A percentile compares a stretch with the other conserved stretches of the same genome.
These are phyloP conservation scores for Charanyca ferruginea DNA, from an alignment of 2,888 invertebrate genomes.

Conservation along the genomic window DNA sequence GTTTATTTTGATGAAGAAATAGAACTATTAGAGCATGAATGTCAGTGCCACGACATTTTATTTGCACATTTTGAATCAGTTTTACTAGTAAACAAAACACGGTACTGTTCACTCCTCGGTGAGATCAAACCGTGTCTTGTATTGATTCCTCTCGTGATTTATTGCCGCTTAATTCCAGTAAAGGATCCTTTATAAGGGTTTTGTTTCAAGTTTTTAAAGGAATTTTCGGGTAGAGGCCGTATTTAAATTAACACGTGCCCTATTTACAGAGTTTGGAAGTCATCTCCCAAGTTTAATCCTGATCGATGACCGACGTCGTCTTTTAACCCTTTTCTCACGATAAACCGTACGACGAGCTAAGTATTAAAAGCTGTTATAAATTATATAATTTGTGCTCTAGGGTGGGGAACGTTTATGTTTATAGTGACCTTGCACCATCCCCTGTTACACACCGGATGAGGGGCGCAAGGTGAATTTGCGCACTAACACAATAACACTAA, in stretches of 20 bases:
- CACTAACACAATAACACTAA: slow-evolving; percentile 69
- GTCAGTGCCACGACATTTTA: slow-evolving; percentile 25
- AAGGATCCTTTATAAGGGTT: slow-evolving; percentile 59
- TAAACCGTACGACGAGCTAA: slow-evolving; percentile 60
- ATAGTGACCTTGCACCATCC: slow-evolving; percentile 77
- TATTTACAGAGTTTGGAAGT: slow-evolving; percentile 69
- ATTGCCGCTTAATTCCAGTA: slow-evolving; percentile 68
- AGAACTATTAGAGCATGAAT: slow-evolving; percentile 8
- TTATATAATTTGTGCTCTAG: slow-evolving; percentile 67
- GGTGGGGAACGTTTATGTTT: slow-evolving; percentile 66
- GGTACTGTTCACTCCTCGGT: slow-evolving; percentile 39
- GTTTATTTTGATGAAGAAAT: slow-evolving; percentile 19
- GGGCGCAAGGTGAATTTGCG: slow-evolving; percentile 77
- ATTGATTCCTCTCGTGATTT: slow-evolving; percentile 76
- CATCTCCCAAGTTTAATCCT: slow-evolving; percentile 67
- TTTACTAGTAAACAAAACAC: slow-evolving; percentile 38
- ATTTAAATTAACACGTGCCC: slow-evolving; percentile 68
- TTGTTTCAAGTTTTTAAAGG: slow-evolving; percentile 73
- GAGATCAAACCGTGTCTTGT: slow-evolving; percentile 59
- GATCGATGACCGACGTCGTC: slow-evolving; percentile 66
- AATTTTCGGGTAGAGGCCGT: slow-evolving; percentile 59
- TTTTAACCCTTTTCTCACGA: slow-evolving; percentile 73
- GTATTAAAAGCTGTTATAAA: slow-evolving; percentile 71
- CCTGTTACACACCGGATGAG: slow-evolving; percentile 70
- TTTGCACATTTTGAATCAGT: slow-evolving; percentile 38